A percentile compares a stretch with the other conserved stretches of the same genome.
These are phyloP conservation scores for Podarcis siculus DNA, from an alignment of 2,797 vertebrate genomes.

Conservation along the genomic window DNA sequence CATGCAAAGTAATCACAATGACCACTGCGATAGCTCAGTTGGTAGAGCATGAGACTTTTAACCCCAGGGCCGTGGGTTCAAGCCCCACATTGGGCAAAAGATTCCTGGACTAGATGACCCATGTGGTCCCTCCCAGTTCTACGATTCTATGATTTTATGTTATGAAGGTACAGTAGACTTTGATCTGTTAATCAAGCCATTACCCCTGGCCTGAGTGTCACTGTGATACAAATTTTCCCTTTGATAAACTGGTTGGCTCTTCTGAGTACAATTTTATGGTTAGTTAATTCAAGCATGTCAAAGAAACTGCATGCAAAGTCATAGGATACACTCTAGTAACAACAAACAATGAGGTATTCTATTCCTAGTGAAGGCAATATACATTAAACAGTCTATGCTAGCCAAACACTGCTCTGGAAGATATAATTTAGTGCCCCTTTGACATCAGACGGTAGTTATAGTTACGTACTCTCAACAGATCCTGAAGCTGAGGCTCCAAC, in stretches of 20 bases:
- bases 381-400: too few species aligned
- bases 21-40: too few species aligned
- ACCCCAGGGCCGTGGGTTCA: too few species aligned
- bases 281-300: slow-evolving; percentile 39
- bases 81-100: too few species aligned
- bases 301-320: slow-evolving; percentile 46
- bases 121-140: too few species aligned
- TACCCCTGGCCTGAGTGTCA: slow-evolving; percentile 29
- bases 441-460: too few species aligned
- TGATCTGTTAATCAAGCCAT: slow-evolving; percentile 44
- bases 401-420: too few species aligned
- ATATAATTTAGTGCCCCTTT: too few species aligned
- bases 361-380: not conserved
- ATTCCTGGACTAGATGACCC: too few species aligned
- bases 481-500: too few species aligned
- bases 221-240: slow-evolving; percentile 53
- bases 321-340: slow-evolving; percentile 55
- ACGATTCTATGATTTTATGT: not conserved
- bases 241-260: slow-evolving; percentile 51
- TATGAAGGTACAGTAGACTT: slow-evolving; percentile 40
- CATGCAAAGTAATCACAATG: slow-evolving; percentile 44
- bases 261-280: slow-evolving; percentile 52
- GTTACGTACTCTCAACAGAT: too few species aligned
- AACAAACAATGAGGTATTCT: slow-evolving; percentile 68
- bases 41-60: too few species aligned